These are phyloP conservation scores for Congeria kusceri DNA, from an alignment of 2,888 invertebrate genomes.

Conservation along the genomic window DNA sequence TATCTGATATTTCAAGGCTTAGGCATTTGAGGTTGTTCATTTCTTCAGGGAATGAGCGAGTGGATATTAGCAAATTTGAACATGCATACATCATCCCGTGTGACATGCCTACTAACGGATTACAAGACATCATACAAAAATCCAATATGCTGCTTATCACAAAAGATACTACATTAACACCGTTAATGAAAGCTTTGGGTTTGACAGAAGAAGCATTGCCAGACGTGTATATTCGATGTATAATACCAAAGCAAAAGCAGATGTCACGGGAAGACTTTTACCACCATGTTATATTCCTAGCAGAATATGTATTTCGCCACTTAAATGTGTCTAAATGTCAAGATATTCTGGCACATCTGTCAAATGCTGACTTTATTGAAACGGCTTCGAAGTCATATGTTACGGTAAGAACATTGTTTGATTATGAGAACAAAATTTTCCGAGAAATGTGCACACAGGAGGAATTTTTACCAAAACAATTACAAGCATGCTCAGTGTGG, in stretches of 20 bases:
- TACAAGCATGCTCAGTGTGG: too few relatives aligned
- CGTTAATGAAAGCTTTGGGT: background rate
- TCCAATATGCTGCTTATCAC: background rate
- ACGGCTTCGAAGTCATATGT: conserved; percentile 47
- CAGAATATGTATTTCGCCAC: background rate
- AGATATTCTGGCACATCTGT: too few relatives aligned
- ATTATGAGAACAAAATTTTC: conserved; percentile 65
- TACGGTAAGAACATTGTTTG: conserved; percentile 67
- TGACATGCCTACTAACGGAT: background rate
- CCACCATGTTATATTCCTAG: background rate
- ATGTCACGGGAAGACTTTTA: background rate
- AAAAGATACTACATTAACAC: background rate
- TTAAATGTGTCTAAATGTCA: too few relatives aligned
- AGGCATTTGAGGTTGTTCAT: too few relatives aligned
- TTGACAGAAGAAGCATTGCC: background rate
- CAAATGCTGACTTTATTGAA: conserved; percentile 7
- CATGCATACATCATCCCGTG: background rate
- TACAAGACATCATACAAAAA: background rate
- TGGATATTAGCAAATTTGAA: background rate
- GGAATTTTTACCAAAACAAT: conserved; percentile 70
- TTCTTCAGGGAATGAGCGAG: too few relatives aligned
- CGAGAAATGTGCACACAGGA: conserved; percentile 60
- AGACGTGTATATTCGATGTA: background rate
- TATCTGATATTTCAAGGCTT: too few relatives aligned
- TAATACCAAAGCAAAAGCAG: background rate